phyloP scores from a whole-genome alignment of 2,113 vertebrate species.

The Hemicordylus capensis region DNA sequence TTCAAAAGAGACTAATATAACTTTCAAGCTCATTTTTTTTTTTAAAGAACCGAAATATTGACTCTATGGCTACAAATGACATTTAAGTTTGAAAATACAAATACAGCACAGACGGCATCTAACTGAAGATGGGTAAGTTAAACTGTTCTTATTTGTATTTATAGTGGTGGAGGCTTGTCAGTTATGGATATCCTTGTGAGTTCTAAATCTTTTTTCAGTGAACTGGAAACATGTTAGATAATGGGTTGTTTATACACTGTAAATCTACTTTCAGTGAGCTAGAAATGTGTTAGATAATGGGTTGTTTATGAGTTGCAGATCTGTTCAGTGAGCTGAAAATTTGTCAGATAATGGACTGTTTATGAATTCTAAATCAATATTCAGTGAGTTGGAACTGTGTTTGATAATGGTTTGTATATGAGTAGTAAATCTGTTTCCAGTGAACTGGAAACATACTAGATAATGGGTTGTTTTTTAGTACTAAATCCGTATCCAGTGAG shows the following conservation, averaged over 20 bases:
- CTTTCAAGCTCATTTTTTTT: neutral
- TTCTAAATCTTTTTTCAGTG: slow-evolving; percentile 62
- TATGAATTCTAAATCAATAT: slow-evolving; percentile 85
- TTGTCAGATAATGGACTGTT: slow-evolving; percentile 82
- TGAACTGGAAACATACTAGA: slow-evolving; percentile 80
- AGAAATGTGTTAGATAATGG: slow-evolving; percentile 73
- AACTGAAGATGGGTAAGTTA: neutral
- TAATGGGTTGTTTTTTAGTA: slow-evolving; percentile 75
- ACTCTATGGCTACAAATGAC: neutral
- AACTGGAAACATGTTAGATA: slow-evolving; percentile 70
- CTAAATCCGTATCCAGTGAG: slow-evolving; percentile 80
- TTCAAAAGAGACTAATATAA: neutral
- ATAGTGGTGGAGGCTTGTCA: slow-evolving; percentile 29
- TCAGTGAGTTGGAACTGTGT: slow-evolving; percentile 81
- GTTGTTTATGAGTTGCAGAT: slow-evolving; percentile 75
- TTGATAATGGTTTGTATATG: slow-evolving; percentile 79
- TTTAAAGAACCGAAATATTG: neutral
- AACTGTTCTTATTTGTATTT: neutral
- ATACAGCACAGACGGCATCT: neutral
- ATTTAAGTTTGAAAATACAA: neutral
- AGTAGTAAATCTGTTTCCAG: slow-evolving; percentile 83
- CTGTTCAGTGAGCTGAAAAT: slow-evolving; percentile 78
- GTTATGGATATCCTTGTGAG: slow-evolving; percentile 40
- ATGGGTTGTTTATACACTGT: slow-evolving; percentile 65
- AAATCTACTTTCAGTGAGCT: slow-evolving; percentile 70